Percentiles rank a stretch among this genome's conserved stretches.
These are phyloP conservation scores for Magallana nippona DNA, from an alignment of 2,888 invertebrate genomes.

Conservation along the genomic window DNA sequence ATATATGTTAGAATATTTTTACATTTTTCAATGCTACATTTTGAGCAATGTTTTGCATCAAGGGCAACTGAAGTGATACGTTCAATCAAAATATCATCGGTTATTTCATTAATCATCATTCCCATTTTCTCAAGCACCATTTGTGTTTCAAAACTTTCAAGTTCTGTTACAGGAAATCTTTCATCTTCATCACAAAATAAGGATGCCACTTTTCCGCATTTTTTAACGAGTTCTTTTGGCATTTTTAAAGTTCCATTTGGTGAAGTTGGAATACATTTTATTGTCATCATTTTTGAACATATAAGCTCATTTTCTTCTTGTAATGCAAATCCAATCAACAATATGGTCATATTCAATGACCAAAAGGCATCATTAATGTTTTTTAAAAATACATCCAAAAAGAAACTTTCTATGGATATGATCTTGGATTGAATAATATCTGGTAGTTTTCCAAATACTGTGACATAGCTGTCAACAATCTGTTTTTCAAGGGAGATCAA, in stretches of 20 bases:
- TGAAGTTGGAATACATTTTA: slow-evolving; percentile 41
- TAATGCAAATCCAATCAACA: slow-evolving; percentile 38
- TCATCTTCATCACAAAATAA: slow-evolving; percentile 45
- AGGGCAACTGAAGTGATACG: not conserved
- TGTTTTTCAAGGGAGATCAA: not conserved
- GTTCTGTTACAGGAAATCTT: slow-evolving; percentile 19
- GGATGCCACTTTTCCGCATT: not conserved
- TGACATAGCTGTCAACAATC: not conserved
- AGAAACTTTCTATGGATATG: slow-evolving; percentile 47
- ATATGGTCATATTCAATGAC: not conserved
- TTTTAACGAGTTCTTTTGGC: slow-evolving; percentile 38
- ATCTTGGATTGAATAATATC: slow-evolving; percentile 36
- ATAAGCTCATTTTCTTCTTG: slow-evolving; percentile 34
- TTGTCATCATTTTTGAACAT: not conserved
- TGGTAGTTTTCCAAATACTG: not conserved
- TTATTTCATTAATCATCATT: not conserved
- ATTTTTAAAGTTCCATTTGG: slow-evolving; percentile 35
- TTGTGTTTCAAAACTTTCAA: not conserved
- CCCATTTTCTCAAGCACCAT: not conserved
- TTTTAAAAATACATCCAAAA: slow-evolving; percentile 51
- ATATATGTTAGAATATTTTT: not conserved
- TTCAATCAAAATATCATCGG: not conserved
- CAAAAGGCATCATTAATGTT: slow-evolving; percentile 41
- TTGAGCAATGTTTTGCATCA: not conserved
- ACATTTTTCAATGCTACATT: not conserved